Percentiles rank a stretch among this genome's conserved stretches.
Evolutionary conservation across 2,113 vertebrate genomes (phyloP).

Genomic region (Prunella himalayana): DNA sequence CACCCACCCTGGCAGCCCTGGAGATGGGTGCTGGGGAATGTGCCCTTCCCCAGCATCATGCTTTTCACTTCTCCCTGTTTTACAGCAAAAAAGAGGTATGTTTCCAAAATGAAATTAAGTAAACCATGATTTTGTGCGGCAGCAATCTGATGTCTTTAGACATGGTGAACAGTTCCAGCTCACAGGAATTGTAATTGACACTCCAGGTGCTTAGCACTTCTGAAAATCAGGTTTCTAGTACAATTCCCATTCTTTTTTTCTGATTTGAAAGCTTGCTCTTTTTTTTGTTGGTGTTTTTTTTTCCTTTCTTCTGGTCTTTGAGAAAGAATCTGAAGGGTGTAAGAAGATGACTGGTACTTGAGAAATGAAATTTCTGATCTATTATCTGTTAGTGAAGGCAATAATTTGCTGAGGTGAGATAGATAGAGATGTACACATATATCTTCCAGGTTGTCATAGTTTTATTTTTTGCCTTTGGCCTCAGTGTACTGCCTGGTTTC

Average conservation of each 20-base stretch:
- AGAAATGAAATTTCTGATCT: conserved; percentile 4
- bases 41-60: conserved; percentile 7
- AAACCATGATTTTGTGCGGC: not conserved
- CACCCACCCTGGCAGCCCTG: conserved; percentile 23
- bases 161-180: not conserved
- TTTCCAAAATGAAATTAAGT: not conserved
- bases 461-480: conserved; percentile 10
- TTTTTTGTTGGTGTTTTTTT: too few relatives aligned
- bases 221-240: conserved; percentile 8
- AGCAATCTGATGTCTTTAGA: not conserved
- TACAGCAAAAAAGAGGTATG: not conserved
- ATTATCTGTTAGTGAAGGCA: conserved; percentile 22
- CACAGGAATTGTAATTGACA: not conserved
- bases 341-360: not conserved
- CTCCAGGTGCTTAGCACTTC: conserved; percentile 3
- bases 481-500: not conserved
- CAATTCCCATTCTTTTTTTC: not conserved
- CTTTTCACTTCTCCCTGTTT: not conserved
- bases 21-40: conserved; percentile 33
- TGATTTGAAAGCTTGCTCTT: not conserved
- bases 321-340: not conserved
- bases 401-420: conserved; percentile 34
- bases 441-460: not conserved
- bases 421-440: not conserved
- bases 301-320: not conserved